Conservation (phyloP, 64 coral and sea anemone genomes). For the Catalaphyllia jardinei region DNA sequence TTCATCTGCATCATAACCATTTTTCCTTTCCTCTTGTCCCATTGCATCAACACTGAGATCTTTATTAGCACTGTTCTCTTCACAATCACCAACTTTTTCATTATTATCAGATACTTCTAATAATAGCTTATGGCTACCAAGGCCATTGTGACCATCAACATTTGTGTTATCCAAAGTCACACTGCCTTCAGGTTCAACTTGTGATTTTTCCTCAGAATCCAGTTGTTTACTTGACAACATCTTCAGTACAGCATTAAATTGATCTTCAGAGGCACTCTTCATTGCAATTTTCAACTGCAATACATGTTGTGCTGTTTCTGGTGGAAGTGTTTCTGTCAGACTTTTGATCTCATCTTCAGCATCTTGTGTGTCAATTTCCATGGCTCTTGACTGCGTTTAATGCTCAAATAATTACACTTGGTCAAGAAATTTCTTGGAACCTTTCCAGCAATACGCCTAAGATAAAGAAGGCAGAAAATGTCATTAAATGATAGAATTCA, state of each 20-base stretch:
- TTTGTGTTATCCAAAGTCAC: not conserved
- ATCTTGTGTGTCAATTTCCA: not conserved
- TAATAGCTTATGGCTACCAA: not conserved
- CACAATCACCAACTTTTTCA: not conserved
- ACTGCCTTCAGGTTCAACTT: not conserved
- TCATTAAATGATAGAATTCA: too few relatives aligned
- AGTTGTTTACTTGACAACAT: constrained; percentile 6
- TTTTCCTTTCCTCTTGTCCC: not conserved
- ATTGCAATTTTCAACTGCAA: not conserved
- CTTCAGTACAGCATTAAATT: not conserved
- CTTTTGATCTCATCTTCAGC: not conserved
- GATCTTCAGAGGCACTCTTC: constrained; percentile 27
- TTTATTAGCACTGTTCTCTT: not conserved
- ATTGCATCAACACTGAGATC: not conserved
- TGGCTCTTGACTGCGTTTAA: not conserved
- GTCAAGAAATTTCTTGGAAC: not conserved
- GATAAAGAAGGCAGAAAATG: not conserved
- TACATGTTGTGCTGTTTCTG: not conserved
- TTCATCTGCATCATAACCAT: not conserved
- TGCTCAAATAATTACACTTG: not conserved
- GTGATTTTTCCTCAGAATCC: constrained; percentile 1
- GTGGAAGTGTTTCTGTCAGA: not conserved
- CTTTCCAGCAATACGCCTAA: not conserved
- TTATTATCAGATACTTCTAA: not conserved
- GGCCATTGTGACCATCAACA: not conserved